Percentiles rank a stretch among this genome's conserved stretches.
These are phyloP conservation scores for Mnemiopsis leidyi DNA, from an alignment of 37 sponge, comb jelly and placozoan genomes.

Conservation along the genomic window DNA sequence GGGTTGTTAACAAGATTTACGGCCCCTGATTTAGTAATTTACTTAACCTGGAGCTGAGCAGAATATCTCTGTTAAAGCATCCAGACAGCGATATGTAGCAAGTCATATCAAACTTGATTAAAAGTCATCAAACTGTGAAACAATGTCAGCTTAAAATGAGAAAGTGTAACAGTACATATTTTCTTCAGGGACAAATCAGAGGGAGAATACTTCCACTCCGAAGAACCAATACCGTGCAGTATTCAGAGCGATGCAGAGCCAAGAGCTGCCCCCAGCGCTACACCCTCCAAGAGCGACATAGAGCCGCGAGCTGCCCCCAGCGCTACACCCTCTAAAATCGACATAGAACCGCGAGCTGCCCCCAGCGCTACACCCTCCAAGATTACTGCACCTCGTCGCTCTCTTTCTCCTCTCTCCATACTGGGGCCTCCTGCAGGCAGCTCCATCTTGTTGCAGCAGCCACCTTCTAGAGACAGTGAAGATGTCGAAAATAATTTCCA, in stretches of 20 bases:
- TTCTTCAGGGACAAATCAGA: neutral
- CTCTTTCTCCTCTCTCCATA: slow-evolving; percentile 46
- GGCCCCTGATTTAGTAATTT: too few species aligned
- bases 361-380: slow-evolving; percentile 8
- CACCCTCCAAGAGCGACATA: neutral
- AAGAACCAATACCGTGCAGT: neutral
- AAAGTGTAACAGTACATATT: too few species aligned
- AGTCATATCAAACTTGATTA: too few species aligned
- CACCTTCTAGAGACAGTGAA: neutral
- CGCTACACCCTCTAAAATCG: neutral
- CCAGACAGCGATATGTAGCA: too few species aligned
- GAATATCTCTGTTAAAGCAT: too few species aligned
- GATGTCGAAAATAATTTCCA: too few species aligned
- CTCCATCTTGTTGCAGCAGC: neutral
- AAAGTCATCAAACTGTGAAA: too few species aligned
- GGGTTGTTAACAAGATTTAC: too few species aligned
- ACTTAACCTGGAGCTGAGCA: too few species aligned
- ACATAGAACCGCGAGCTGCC: slow-evolving; percentile 21
- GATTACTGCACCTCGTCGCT: neutral
- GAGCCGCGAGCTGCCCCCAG: slow-evolving; percentile 25
- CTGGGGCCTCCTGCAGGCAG: neutral
- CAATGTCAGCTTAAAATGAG: too few species aligned
- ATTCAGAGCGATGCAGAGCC: neutral
- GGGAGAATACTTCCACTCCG: neutral
- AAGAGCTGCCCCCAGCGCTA: slow-evolving; percentile 15